Percentiles rank a stretch among this genome's conserved stretches.
Conservation (phyloP, 2,113 vertebrate species). For the Nymphicus hollandicus region DNA sequence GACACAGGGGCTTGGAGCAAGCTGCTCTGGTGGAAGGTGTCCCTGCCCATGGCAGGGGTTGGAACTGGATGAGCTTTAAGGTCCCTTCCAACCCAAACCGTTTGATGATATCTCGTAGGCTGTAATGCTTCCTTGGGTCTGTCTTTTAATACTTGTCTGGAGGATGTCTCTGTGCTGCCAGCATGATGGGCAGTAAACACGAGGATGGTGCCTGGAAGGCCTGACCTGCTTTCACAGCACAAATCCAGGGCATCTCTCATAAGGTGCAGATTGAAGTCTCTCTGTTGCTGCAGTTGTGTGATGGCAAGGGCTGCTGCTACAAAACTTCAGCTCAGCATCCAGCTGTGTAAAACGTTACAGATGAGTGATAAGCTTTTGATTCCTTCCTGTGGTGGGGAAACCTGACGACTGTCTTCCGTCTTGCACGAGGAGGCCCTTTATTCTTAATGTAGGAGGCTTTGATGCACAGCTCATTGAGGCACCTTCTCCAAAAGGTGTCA, state of each 20-base stretch:
- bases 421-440: fast-evolving
- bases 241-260: neutral
- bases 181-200: neutral
- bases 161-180: neutral
- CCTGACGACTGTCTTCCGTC: fast-evolving
- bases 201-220: neutral
- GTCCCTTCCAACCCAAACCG: neutral
- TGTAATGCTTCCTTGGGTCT: neutral
- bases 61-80: fast-evolving
- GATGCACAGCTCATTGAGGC: neutral
- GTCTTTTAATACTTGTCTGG: fast-evolving
- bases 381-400: neutral
- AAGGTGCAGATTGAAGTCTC: neutral
- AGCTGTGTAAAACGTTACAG: fast-evolving
- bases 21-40: neutral
- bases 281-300: fast-evolving
- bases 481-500: neutral
- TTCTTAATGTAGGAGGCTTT: neutral
- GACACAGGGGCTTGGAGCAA: neutral
- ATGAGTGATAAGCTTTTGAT: fast-evolving
- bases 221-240: neutral
- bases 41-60: neutral
- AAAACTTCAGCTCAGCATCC: neutral
- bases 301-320: no score
- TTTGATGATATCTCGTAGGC: no score